Base-by-base conservation (phyloP, 2,888 invertebrate genomes). In the Phania funesta region DNA sequence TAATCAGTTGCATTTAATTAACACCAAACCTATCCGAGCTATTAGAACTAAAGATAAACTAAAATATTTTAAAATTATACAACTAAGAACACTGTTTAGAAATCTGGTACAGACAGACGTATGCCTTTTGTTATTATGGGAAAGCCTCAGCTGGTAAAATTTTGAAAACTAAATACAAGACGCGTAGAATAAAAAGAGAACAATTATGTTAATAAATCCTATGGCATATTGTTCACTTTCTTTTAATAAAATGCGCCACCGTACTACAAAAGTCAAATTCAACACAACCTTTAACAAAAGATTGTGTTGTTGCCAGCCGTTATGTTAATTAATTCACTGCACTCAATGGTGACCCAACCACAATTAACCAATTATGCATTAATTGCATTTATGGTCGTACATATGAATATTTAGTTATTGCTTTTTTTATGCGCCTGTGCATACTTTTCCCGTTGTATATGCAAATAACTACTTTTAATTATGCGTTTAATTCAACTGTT, bases 361-460 rank as follows among this genome's bases (percentile, higher is more conserved):
- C 68, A 81, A 81, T 77, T 81, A 81, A 77, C 52, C 76, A 64
- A 77, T 81, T 73, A 44, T 56, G 41, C 73, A 24, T 77, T 68
- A 77, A 81, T 77, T 73, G 68, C 81, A 50, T 38, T 5, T 16
- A 26, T 29, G 38, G 9, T 4, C 52, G 32, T 64, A 18, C 3
- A 26, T 26, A 26, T 26, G 6, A 3, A n/a, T 22, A 50, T 18
- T 46, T n/a, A 46, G 46, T 24, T 29, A 1, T 52, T 32, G 20
- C 1, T 46, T 22, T 71, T 41, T 60, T 16, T 24, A 18, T 75
- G 35, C 20, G n/a, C 11, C 26, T 22, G n/a, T 38, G 6, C 5
- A 29, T 38, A 50, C 29, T 38, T 50, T 38, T 48, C 18, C 3
- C 13, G 4, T 24, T 20, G 16, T 32, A 13, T 2, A 56, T 32